Conservation (phyloP, 2,888 invertebrate species). For the Eurytoma adleriae region DNA sequence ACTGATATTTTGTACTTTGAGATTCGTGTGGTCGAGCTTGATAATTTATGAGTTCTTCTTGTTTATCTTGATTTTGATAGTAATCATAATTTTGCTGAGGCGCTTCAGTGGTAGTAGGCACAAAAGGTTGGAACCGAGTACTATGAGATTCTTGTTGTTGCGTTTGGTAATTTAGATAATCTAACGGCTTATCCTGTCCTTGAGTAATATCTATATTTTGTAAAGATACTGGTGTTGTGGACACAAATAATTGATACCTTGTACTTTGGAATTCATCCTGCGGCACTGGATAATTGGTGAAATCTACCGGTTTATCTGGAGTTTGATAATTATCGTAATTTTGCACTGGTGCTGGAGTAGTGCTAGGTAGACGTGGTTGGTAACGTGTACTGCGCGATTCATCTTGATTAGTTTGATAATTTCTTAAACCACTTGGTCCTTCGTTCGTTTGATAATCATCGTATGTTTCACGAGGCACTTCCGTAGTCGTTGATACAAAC, state of each 20-base stretch:
- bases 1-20: not conserved
- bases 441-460: not conserved
- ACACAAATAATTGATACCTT: not conserved
- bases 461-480: not conserved
- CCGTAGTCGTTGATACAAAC: not conserved
- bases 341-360: not conserved
- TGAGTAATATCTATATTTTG: too few relatives aligned
- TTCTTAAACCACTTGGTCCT: not conserved
- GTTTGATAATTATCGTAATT: slow-evolving; percentile 12
- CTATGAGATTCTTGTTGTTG: too few relatives aligned
- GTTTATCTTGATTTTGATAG: slow-evolving; percentile 9
- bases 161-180: not conserved
- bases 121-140: not conserved
- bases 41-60: not conserved
- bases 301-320: not conserved
- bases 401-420: not conserved
- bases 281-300: slow-evolving; percentile 2
- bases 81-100: slow-evolving; percentile 10
- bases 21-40: not conserved
- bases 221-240: not conserved
- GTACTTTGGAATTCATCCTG: too few relatives aligned
- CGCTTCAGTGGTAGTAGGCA: not conserved
- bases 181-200: too few relatives aligned
- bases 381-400: not conserved
- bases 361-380: too few relatives aligned